These are phyloP conservation scores for Luffia ferchaultella DNA, from an alignment of 2,888 invertebrate genomes.

Conservation along the genomic window DNA sequence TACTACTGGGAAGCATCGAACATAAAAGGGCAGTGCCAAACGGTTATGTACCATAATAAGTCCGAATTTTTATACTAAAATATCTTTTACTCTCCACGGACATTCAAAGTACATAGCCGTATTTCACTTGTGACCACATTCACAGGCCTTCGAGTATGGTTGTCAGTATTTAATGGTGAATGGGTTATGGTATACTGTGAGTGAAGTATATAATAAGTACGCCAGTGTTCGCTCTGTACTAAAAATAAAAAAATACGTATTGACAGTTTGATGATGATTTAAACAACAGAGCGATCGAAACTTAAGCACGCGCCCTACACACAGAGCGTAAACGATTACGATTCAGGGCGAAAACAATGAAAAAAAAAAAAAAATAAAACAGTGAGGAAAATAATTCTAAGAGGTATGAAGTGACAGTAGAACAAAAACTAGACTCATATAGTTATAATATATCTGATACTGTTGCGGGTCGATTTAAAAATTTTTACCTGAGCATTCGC, in stretches of 20 bases:
- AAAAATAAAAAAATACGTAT: too few relatives aligned
- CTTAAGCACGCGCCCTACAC: slow-evolving; percentile 31
- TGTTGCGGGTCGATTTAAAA: slow-evolving; percentile 59
- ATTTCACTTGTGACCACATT: slow-evolving; percentile 33
- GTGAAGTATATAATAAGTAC: slow-evolving; percentile 49
- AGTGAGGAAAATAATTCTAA: slow-evolving; percentile 35
- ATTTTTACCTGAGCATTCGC: slow-evolving; percentile 74
- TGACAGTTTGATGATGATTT: too few relatives aligned
- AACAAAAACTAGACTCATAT: slow-evolving; percentile 49
- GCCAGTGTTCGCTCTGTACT: slow-evolving; percentile 35
- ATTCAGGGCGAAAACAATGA: slow-evolving; percentile 15
- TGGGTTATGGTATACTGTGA: slow-evolving; percentile 41
- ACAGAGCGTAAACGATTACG: slow-evolving; percentile 36
- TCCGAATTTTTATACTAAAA: too few relatives aligned
- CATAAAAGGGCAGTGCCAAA: not conserved
- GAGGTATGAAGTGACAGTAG: slow-evolving; percentile 55
- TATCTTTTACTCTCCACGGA: not conserved
- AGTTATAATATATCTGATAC: slow-evolving; percentile 47
- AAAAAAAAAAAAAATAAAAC: slow-evolving; percentile 31
- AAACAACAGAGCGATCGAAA: not conserved
- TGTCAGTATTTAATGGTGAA: slow-evolving; percentile 53
- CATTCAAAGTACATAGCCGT: not conserved
- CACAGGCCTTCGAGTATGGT: slow-evolving; percentile 40
- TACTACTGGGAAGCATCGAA: not conserved
- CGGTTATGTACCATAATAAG: not conserved